These are phyloP conservation scores for Sula dactylatra DNA, from an alignment of 2,113 vertebrate genomes.

Conservation along the genomic window DNA sequence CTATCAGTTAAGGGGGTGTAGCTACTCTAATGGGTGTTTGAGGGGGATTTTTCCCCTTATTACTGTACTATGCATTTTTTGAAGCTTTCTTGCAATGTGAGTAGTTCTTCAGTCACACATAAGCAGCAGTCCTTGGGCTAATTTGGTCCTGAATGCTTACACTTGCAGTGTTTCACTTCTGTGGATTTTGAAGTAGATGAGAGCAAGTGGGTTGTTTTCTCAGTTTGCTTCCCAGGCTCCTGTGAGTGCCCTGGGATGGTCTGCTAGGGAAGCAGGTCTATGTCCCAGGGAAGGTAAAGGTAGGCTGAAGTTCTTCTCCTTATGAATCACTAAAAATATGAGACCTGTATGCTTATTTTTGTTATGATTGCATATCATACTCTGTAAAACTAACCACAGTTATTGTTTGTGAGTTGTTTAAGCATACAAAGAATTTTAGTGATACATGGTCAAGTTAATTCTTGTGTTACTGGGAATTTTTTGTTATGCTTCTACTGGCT, in stretches of 20 bases:
- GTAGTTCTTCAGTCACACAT: neutral
- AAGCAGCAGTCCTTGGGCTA: neutral
- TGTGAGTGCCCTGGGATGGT: neutral
- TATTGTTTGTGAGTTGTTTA: neutral
- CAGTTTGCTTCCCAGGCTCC: neutral
- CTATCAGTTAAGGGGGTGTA: neutral
- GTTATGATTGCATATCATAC: neutral
- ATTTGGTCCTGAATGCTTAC: neutral
- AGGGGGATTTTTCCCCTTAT: rapidly evolving
- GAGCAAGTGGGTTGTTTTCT: neutral
- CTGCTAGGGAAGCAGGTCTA: neutral
- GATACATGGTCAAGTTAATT: neutral
- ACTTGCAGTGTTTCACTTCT: neutral
- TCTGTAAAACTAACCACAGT: neutral
- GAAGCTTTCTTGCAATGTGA: rapidly evolving
- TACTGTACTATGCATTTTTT: rapidly evolving
- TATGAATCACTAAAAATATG: neutral
- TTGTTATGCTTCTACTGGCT: neutral
- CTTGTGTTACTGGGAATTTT: neutral
- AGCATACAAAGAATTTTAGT: neutral
- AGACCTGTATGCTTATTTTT: neutral
- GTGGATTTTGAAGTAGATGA: neutral
- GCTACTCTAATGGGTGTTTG: neutral
- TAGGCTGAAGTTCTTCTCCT: neutral
- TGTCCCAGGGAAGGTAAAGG: neutral